A percentile compares a stretch with the other conserved stretches of the same genome.
phyloP scores from a whole-genome alignment of 2,113 vertebrate genomes.

The Drymodes brunneopygia region DNA sequence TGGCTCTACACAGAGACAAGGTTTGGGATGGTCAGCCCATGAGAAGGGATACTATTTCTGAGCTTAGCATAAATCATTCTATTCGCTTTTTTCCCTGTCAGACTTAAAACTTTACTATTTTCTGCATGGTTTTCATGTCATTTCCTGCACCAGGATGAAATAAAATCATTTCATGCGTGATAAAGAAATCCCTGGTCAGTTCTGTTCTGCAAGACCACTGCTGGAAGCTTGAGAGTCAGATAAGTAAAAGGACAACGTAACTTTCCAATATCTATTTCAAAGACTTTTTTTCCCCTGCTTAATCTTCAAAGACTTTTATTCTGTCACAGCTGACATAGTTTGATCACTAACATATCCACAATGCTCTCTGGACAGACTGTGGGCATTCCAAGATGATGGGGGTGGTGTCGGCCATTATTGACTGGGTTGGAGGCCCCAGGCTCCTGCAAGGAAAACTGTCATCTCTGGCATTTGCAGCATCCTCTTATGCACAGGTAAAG shows the following conservation, averaged over 20 bases:
- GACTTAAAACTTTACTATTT: constrained; percentile 17
- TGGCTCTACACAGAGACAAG: neutral
- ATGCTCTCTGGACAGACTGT: neutral
- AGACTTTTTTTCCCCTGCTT: neutral
- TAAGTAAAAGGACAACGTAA: neutral
- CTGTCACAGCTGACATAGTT: neutral
- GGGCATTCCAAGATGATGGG: neutral
- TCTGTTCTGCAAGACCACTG: neutral
- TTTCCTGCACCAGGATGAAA: neutral
- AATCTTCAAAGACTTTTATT: constrained; percentile 7
- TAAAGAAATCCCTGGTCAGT: constrained; percentile 1
- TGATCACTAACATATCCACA: neutral
- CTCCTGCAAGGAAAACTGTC: neutral
- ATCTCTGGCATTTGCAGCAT: neutral
- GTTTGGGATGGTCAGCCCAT: constrained; percentile 1
- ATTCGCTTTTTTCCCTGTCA: neutral
- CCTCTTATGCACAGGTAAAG: neutral
- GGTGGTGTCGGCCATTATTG: neutral
- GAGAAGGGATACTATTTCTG: neutral
- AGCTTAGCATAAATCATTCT: constrained; percentile 9
- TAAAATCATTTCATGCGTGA: constrained; percentile 14
- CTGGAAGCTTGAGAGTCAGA: neutral
- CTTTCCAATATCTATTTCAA: neutral
- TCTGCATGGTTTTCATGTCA: neutral
- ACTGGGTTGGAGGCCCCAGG: neutral